Conservation (phyloP, 2,113 vertebrate species). For the Festucalex cinctus region DNA sequence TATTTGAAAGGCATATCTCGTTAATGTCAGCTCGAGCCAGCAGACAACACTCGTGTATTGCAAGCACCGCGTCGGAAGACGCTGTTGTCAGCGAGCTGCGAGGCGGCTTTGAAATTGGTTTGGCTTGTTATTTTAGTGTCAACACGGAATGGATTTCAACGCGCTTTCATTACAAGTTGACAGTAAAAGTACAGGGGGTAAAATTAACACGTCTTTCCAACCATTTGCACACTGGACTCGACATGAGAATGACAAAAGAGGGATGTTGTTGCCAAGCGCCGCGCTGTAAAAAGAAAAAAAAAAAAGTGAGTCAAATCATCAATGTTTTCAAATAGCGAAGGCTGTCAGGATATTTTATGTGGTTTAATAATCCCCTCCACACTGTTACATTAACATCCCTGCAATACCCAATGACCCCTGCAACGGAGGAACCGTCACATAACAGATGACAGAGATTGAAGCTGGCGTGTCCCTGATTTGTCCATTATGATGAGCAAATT, state of each 20-base stretch:
- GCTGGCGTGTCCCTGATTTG: constrained; percentile 65
- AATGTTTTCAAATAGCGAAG: constrained; percentile 3
- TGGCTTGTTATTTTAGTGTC: constrained; percentile 32
- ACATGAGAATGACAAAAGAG: constrained; percentile 14
- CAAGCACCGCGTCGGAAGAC: constrained; percentile 14
- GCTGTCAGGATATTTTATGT: constrained; percentile 4
- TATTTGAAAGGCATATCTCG: constrained; percentile 76
- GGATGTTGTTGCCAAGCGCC: constrained; percentile 24
- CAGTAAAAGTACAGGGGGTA: constrained; percentile 42
- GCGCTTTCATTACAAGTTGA: constrained; percentile 38
- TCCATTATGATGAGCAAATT: constrained; percentile 67
- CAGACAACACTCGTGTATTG: constrained; percentile 50
- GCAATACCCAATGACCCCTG: constrained; percentile 51
- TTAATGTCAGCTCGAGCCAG: constrained; percentile 67
- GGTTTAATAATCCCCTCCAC: constrained; percentile 16
- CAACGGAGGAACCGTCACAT: constrained; percentile 44
- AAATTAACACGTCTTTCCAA: constrained; percentile 35
- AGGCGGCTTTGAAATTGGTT: constrained; percentile 33
- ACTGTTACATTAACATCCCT: constrained; percentile 28
- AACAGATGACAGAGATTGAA: constrained; percentile 58
- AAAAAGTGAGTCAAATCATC: constrained; percentile 24
- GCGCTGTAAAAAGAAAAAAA: constrained; percentile 20
- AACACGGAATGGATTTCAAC: constrained; percentile 6
- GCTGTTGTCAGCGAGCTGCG: constrained; percentile 20
- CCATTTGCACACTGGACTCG: constrained; percentile 19